Percentiles rank a stretch among this genome's conserved stretches.
Conservation (phyloP, 2,888 invertebrate genomes). For the Cheilosia grossa region DNA sequence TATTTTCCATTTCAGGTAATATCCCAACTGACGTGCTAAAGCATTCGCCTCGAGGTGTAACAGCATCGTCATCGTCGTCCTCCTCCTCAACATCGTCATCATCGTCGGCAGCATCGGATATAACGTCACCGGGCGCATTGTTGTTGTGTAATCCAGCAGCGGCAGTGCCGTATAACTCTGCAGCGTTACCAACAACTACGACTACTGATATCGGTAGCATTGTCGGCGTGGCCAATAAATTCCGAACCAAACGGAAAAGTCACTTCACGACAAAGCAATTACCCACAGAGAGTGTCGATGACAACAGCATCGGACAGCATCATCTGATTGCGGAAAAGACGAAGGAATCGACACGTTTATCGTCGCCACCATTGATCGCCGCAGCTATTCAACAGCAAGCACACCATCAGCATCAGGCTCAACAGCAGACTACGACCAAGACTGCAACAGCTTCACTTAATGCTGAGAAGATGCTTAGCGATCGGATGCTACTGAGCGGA, state of each 20-base stretch:
- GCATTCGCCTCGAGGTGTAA: constrained; percentile 77
- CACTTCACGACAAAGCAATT: constrained; percentile 74
- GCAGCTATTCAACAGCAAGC: constrained; percentile 37
- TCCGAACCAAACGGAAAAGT: constrained; percentile 70
- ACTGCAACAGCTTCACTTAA: constrained; percentile 47
- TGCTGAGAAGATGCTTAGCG: constrained; percentile 82
- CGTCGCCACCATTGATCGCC: constrained; percentile 6
- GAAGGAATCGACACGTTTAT: constrained; percentile 35
- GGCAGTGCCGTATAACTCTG: neutral
- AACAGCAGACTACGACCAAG: constrained; percentile 53
- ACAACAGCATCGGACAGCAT: constrained; percentile 77
- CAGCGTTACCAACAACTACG: constrained; percentile 1
- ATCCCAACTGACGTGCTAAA: constrained; percentile 79
- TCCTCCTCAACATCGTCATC: constrained; percentile 62
- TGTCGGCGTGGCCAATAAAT: constrained; percentile 75
- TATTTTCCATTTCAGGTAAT: constrained; percentile 78
- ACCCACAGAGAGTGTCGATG: constrained; percentile 58
- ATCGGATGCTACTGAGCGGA: constrained; percentile 81
- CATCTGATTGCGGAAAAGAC: constrained; percentile 50
- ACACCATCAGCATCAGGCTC: constrained; percentile 69
- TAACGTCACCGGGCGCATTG: constrained; percentile 21
- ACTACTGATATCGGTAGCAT: constrained; percentile 59
- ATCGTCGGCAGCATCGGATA: constrained; percentile 49
- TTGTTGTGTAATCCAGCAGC: constrained; percentile 14
- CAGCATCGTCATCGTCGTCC: constrained; percentile 58